These are phyloP conservation scores for Sternotherus odoratus DNA, from an alignment of 2,797 vertebrate genomes.

Conservation along the genomic window DNA sequence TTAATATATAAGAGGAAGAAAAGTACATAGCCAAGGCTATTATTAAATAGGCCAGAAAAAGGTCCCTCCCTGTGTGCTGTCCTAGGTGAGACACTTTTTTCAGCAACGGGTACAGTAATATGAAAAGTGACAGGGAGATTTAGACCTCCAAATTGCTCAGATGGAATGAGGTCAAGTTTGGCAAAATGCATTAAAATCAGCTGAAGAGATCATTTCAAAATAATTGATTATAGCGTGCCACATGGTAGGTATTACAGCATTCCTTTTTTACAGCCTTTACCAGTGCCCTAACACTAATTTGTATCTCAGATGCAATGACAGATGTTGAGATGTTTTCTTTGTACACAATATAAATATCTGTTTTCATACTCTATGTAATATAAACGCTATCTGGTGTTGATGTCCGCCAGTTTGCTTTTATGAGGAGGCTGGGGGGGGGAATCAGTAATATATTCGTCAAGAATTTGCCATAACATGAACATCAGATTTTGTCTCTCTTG, in stretches of 20 bases:
- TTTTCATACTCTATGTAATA: background rate
- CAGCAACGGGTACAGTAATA: background rate
- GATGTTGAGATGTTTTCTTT: background rate
- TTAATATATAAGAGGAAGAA: background rate
- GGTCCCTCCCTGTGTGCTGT: conserved; percentile 1
- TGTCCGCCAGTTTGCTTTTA: accelerated
- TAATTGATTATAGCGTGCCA: background rate
- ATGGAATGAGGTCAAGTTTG: conserved; percentile 71
- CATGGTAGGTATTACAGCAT: accelerated
- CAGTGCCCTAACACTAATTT: background rate
- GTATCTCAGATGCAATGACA: background rate
- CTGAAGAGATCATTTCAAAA: conserved; percentile 15
- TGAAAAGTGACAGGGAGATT: conserved; percentile 47
- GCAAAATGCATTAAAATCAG: conserved; percentile 59
- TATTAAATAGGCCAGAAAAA: accelerated
- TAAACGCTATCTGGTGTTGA: background rate
- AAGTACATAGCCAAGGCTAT: background rate
- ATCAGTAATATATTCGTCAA: background rate
- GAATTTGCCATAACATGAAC: background rate
- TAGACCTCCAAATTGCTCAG: conserved; percentile 50
- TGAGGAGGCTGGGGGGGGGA: background rate
- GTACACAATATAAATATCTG: background rate
- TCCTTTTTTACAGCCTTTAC: background rate
- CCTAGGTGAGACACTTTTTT: conserved; percentile 32
- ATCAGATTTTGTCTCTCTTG: background rate